Evolutionary conservation across 2,113 vertebrate genomes (phyloP).

Genomic region (Hippocampus mohnikei): DNA sequence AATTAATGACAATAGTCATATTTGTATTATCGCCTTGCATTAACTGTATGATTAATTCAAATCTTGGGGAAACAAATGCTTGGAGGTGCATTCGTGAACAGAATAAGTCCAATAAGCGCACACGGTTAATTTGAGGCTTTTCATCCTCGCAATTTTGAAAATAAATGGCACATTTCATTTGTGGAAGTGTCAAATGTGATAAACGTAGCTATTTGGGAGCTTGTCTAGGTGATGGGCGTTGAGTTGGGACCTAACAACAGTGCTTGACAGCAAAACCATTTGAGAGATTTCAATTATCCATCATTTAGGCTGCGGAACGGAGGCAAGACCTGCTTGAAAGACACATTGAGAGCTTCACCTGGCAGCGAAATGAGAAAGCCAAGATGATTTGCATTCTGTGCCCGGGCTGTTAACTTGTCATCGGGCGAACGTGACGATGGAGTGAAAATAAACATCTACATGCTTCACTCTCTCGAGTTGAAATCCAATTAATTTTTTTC

Average conservation of each 20-base stretch:
- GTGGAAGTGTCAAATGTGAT: slow-evolving; percentile 21
- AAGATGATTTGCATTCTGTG: slow-evolving; percentile 53
- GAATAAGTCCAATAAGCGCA: slow-evolving; percentile 1
- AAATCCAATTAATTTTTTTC: slow-evolving; percentile 54
- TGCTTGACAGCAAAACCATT: slow-evolving; percentile 46
- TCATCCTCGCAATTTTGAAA: slow-evolving; percentile 7
- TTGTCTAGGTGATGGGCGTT: slow-evolving; percentile 50
- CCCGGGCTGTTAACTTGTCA: slow-evolving; percentile 64
- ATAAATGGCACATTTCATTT: slow-evolving; percentile 27
- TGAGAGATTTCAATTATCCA: slow-evolving; percentile 53
- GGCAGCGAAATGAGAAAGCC: slow-evolving; percentile 56
- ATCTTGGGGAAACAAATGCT: no score
- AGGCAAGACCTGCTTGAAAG: slow-evolving; percentile 42
- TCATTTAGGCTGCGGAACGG: slow-evolving; percentile 44
- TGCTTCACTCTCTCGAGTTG: slow-evolving; percentile 45
- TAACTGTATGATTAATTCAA: background rate
- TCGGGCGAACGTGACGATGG: slow-evolving; percentile 48
- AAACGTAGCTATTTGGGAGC: slow-evolving; percentile 44
- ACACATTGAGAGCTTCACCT: slow-evolving; percentile 58
- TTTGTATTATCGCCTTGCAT: no score
- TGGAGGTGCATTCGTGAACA: background rate
- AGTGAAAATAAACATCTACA: slow-evolving; percentile 61
- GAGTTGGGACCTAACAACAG: slow-evolving; percentile 40
- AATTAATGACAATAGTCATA: no score
- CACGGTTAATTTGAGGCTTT: background rate